phyloP scores from a whole-genome alignment of 2,113 vertebrate genomes.

The Plectropomus leopardus region DNA sequence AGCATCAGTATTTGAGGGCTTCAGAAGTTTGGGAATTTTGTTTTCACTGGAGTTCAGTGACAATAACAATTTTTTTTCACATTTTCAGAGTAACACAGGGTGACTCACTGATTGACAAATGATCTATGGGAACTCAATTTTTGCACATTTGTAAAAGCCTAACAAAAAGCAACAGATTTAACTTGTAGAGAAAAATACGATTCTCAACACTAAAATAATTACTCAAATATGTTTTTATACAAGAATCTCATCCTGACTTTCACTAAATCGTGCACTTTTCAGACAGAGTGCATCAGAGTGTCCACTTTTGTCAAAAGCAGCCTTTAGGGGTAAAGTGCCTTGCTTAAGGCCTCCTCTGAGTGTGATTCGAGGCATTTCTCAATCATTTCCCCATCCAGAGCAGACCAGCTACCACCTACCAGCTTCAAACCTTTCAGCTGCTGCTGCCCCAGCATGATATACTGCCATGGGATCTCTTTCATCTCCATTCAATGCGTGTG shows the following conservation, averaged over 20 bases:
- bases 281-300: conserved; percentile 17
- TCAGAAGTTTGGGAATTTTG: too few species aligned
- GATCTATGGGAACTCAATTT: neutral
- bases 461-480: conserved; percentile 53
- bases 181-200: neutral
- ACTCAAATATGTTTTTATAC: neutral
- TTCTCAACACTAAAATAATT: conserved; percentile 1
- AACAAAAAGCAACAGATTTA: neutral
- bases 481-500: conserved; percentile 67
- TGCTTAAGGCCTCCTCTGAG: conserved; percentile 1
- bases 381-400: conserved; percentile 29
- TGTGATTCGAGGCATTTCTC: conserved; percentile 26
- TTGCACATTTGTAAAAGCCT: neutral
- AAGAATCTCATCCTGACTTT: conserved; percentile 18
- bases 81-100: too few species aligned
- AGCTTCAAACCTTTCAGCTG: conserved; percentile 48
- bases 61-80: too few species aligned
- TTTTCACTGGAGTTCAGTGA: too few species aligned
- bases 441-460: conserved; percentile 56
- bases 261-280: conserved; percentile 31
- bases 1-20: too few species aligned
- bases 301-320: conserved; percentile 20
- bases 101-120: too few species aligned
- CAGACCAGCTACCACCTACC: conserved; percentile 44
- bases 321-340: neutral